These are phyloP conservation scores for Leptocoma aspasia DNA, from an alignment of 2,113 vertebrate species.

Conservation along the genomic window DNA sequence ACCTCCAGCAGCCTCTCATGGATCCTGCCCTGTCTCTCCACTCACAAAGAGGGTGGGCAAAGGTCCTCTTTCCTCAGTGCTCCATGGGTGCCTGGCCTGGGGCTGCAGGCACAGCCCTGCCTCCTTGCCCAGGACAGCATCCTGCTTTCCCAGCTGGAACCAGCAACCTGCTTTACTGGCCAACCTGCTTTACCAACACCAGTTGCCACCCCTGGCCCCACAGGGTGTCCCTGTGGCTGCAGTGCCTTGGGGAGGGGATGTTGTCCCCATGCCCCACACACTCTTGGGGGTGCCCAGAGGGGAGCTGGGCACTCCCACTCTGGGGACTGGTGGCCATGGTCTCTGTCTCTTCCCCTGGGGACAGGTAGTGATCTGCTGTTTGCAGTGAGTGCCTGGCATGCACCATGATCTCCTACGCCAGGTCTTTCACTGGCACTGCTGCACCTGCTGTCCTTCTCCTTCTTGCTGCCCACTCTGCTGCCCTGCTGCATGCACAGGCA, in stretches of 20 bases:
- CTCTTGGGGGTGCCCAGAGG: too few species aligned
- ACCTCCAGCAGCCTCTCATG: neutral
- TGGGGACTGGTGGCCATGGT: neutral
- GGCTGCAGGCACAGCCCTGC: neutral
- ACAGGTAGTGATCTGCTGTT: neutral
- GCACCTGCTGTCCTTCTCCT: neutral
- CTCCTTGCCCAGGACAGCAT: neutral
- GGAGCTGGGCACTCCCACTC: neutral
- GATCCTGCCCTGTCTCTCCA: neutral
- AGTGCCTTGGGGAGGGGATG: neutral
- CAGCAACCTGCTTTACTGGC: neutral
- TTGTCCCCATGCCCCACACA: neutral
- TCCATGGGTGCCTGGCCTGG: rapidly evolving
- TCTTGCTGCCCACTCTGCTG: neutral
- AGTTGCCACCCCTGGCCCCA: rapidly evolving
- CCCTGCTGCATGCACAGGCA: neutral
- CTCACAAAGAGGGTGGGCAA: neutral
- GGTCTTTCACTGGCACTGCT: neutral
- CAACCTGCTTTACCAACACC: neutral
- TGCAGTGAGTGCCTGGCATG: neutral
- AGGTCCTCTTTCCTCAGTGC: neutral
- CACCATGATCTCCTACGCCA: neutral
- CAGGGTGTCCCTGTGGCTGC: neutral
- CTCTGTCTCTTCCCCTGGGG: neutral
- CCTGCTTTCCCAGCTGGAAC: neutral